Evolutionary conservation across 2,113 vertebrate genomes (phyloP).

Genomic region (Ploceus nigricollis): DNA sequence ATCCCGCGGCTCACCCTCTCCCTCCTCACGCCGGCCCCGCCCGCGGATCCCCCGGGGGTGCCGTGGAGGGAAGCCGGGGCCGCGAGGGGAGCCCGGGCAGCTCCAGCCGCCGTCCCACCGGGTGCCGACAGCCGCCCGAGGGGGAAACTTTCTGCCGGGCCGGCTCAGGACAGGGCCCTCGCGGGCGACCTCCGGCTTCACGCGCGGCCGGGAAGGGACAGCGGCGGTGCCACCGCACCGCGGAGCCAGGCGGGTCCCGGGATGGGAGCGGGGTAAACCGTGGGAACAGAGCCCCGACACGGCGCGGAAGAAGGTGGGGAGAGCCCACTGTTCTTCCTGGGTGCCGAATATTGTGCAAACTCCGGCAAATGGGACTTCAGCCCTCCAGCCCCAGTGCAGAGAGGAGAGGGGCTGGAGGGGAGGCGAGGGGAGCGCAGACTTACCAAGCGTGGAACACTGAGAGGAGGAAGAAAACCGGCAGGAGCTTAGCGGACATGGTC

Average conservation of each 20-base stretch:
- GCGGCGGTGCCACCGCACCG: neutral
- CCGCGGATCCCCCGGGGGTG: neutral
- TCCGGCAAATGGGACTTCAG: neutral
- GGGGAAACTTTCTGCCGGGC: neutral
- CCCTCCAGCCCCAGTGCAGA: neutral
- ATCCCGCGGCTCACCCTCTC: neutral
- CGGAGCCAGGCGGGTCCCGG: neutral
- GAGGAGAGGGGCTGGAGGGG: neutral
- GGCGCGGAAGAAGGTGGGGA: neutral
- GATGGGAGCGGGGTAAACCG: neutral
- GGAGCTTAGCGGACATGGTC: conserved; percentile 82
- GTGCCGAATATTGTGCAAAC: neutral
- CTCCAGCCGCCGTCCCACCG: neutral
- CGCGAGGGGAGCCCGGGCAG: neutral
- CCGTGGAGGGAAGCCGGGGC: neutral
- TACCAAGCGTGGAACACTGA: conserved; percentile 84
- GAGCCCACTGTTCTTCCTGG: neutral
- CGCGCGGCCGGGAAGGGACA: neutral
- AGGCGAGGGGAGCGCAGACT: conserved; percentile 59
- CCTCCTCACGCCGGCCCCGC: neutral
- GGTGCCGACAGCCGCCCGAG: neutral
- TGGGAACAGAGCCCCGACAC: neutral
- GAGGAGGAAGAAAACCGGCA: conserved; percentile 79
- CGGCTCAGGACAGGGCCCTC: neutral
- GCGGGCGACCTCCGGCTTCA: neutral